Conservation (phyloP, 2,113 vertebrate genomes). For the Thalassoma bifasciatum region DNA sequence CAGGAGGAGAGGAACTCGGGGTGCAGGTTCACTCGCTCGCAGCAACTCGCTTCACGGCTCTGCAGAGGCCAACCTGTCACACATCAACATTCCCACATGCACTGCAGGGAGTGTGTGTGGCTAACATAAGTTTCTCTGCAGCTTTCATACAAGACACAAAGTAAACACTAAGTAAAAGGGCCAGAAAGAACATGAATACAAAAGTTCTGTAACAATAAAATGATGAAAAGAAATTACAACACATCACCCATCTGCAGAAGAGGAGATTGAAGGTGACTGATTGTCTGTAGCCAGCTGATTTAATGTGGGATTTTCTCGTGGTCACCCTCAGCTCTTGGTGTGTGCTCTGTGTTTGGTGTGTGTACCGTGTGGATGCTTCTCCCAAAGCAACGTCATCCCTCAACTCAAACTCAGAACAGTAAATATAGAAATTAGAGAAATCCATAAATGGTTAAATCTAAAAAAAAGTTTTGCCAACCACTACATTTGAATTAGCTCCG, state of each 20-base stretch:
- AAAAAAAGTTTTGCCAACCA: no score
- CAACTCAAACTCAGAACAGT: neutral
- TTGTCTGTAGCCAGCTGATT: neutral
- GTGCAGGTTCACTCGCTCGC: conserved; percentile 25
- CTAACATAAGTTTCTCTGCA: no score
- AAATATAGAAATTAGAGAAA: no score
- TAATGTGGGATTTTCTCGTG: neutral
- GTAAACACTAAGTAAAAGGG: no score
- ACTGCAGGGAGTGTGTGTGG: conserved; percentile 2
- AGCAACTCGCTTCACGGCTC: conserved; percentile 16
- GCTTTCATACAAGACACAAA: neutral
- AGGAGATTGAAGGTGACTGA: neutral
- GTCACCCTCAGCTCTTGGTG: neutral
- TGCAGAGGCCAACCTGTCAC: neutral
- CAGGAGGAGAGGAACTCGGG: conserved; percentile 4
- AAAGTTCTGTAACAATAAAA: neutral
- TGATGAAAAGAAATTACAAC: neutral
- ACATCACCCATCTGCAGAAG: neutral
- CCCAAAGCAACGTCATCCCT: neutral
- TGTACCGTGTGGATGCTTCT: conserved; percentile 4
- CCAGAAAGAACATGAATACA: no score
- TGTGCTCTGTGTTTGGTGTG: neutral
- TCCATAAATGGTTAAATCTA: no score
- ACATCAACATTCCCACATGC: conserved; percentile 19
- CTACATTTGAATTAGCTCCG: no score